Conservation (phyloP, 2,797 vertebrate species). For the Melanogrammus aeglefinus region DNA sequence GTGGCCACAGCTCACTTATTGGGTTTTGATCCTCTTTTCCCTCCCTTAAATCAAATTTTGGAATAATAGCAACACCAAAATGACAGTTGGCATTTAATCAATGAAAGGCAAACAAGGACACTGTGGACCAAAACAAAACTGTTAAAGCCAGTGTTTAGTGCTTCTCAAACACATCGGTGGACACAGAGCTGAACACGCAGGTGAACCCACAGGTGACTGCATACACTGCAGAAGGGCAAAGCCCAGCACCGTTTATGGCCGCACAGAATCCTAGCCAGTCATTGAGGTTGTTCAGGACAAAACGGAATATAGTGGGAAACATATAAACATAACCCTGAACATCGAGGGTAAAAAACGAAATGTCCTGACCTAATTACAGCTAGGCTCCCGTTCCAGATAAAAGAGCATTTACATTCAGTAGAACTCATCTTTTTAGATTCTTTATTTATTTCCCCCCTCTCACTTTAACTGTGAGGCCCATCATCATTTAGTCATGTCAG, state of each 20-base stretch:
- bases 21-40: not conserved
- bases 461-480: conserved; percentile 32
- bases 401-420: conserved; percentile 3
- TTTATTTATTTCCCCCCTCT: conserved; percentile 8
- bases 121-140: not conserved
- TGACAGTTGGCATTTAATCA: not conserved
- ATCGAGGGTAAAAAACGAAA: conserved; percentile 37
- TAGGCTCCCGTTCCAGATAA: conserved; percentile 33
- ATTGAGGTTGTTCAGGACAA: conserved; percentile 5
- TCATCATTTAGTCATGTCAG: conserved; percentile 12
- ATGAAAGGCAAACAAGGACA: not conserved
- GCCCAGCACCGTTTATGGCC: not conserved
- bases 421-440: conserved; percentile 7
- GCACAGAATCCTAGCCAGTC: not conserved
- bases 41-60: not conserved
- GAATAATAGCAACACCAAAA: not conserved
- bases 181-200: not conserved
- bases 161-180: not conserved
- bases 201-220: not conserved
- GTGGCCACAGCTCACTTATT: not conserved
- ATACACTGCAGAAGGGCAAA: not conserved
- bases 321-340: conserved; percentile 5
- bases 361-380: conserved; percentile 51
- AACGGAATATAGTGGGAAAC: conserved; percentile 30
- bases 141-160: not conserved